Evolutionary conservation across 2,888 invertebrate species (phyloP).

Genomic region (Homarus gammarus): DNA sequence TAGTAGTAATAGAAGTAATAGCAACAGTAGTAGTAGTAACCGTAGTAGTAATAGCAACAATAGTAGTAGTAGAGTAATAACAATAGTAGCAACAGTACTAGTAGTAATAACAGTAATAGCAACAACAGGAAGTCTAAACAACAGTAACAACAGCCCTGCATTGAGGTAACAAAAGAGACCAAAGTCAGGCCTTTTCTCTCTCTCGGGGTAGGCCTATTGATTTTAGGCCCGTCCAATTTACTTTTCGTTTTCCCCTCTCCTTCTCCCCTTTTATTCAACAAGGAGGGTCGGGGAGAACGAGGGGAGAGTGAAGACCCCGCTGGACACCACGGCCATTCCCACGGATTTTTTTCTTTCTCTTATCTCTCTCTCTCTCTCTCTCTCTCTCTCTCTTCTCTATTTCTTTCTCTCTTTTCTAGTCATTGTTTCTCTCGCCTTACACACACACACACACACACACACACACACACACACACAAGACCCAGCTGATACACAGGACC

Average conservation of each 20-base stretch:
- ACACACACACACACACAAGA: no score
- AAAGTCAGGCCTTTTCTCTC: conserved; percentile 37
- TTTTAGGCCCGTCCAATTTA: conserved; percentile 66
- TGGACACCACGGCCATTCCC: conserved; percentile 16
- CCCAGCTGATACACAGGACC: no score
- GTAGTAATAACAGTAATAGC: not conserved
- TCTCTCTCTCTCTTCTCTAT: not conserved
- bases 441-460: no score
- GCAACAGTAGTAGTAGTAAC: not conserved
- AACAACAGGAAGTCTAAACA: not conserved
- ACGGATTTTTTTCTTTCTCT: not conserved
- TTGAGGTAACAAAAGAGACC: conserved; percentile 1
- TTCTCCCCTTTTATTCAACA: conserved; percentile 60
- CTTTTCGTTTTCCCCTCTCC: conserved; percentile 61
- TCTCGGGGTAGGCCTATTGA: conserved; percentile 54
- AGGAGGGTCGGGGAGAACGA: conserved; percentile 25
- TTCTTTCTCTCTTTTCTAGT: not conserved
- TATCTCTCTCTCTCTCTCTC: not conserved
- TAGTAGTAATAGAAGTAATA: not conserved
- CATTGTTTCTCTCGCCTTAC: not conserved
- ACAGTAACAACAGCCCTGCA: not conserved
- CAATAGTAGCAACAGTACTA: not conserved
- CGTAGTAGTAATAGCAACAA: not conserved
- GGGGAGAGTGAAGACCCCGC: conserved; percentile 17
- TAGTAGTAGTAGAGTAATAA: not conserved